Evolutionary conservation across 2,888 invertebrate species (phyloP).

Genomic region (Notodonta ziczac): DNA sequence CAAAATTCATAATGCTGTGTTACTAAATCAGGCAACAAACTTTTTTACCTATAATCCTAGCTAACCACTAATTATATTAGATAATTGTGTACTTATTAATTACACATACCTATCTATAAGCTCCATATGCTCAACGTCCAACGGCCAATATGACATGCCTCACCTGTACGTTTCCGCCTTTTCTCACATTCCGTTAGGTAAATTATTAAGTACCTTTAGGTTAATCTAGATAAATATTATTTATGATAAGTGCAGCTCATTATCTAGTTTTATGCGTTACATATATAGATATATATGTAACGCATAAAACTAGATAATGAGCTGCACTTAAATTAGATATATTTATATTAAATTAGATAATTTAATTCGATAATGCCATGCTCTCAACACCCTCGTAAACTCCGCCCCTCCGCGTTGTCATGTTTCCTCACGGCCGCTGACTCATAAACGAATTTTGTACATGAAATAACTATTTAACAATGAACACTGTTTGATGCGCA

Average conservation of each 20-base stretch:
- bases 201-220: background rate
- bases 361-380: constrained; percentile 8
- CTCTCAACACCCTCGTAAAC: constrained; percentile 21
- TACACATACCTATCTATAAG: too few relatives aligned
- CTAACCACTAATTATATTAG: too few relatives aligned
- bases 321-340: too few relatives aligned
- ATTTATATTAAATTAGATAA: background rate
- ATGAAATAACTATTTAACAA: constrained; percentile 14
- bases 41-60: too few relatives aligned
- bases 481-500: constrained; percentile 9
- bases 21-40: too few relatives aligned
- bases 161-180: background rate
- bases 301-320: background rate
- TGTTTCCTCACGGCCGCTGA: constrained; percentile 19
- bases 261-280: background rate
- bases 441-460: constrained; percentile 22
- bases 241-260: background rate
- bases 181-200: background rate
- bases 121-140: too few relatives aligned
- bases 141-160: too few relatives aligned
- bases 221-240: too few relatives aligned
- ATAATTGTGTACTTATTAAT: too few relatives aligned
- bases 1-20: too few relatives aligned
- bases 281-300: too few relatives aligned
- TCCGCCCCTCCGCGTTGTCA: constrained; percentile 23